Evolutionary conservation across 2,113 vertebrate genomes (phyloP).

Genomic region (Romanogobio albipinnatus): DNA sequence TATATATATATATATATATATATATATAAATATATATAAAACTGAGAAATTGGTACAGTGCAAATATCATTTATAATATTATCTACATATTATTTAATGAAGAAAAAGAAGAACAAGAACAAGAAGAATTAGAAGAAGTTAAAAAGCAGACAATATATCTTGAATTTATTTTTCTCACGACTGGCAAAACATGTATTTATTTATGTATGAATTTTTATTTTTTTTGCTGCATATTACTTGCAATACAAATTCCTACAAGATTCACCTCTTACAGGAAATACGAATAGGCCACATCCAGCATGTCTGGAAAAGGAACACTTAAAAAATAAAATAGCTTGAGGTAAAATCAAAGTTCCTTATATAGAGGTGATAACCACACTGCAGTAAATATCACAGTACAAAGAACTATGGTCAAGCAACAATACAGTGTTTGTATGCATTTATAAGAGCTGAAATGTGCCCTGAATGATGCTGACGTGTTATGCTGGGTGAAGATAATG

Average conservation of each 20-base stretch:
- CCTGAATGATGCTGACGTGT: not conserved
- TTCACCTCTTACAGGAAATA: not conserved
- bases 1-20: too few species aligned
- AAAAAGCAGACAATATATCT: too few species aligned
- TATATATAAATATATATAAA: too few species aligned
- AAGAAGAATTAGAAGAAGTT: too few species aligned
- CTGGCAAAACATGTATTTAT: too few species aligned
- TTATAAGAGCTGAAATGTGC: constrained; percentile 9
- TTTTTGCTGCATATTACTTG: not conserved
- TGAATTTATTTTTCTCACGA: too few species aligned
- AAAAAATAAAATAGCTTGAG: not conserved
- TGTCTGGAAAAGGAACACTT: not conserved
- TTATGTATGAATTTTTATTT: too few species aligned
- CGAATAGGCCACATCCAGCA: not conserved
- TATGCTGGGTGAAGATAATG: constrained; percentile 33
- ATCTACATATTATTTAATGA: too few species aligned
- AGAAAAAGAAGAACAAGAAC: too few species aligned
- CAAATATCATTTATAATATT: too few species aligned
- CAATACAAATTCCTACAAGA: not conserved
- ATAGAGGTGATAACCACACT: not conserved
- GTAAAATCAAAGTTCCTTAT: not conserved
- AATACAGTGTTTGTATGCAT: not conserved
- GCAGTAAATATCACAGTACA: not conserved
- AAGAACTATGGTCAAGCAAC: not conserved
- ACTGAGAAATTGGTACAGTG: too few species aligned